Evolutionary conservation across 2,113 vertebrate species (phyloP).

Genomic region (Oryzias melastigma): DNA sequence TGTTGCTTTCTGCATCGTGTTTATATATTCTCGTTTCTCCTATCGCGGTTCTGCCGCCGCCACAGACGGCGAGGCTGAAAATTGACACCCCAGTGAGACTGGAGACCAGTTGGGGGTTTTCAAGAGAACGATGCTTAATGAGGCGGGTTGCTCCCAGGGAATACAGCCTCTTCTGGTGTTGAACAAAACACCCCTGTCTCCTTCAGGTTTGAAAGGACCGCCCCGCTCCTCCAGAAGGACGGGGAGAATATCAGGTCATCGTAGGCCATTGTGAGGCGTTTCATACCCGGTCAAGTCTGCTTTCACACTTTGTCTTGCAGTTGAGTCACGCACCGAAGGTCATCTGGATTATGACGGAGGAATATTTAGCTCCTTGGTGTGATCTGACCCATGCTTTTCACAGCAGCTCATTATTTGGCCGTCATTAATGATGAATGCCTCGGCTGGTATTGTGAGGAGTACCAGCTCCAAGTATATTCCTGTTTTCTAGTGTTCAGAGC

Average conservation of each 20-base stretch:
- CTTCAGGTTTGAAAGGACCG: slow-evolving; percentile 27
- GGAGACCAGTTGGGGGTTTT: slow-evolving; percentile 10
- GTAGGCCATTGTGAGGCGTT: slow-evolving; percentile 13
- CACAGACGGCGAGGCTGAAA: slow-evolving; percentile 52
- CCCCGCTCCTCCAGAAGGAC: background rate
- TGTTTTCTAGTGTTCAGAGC: slow-evolving; percentile 23
- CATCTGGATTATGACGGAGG: slow-evolving; percentile 23
- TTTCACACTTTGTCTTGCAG: slow-evolving; percentile 33
- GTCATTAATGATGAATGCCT: slow-evolving; percentile 1
- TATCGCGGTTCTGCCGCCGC: slow-evolving; percentile 3
- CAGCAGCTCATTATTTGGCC: slow-evolving; percentile 28
- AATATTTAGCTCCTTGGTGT: slow-evolving; percentile 32
- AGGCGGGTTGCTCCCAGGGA: slow-evolving; percentile 55
- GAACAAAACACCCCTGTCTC: slow-evolving; percentile 42
- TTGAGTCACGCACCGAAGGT: slow-evolving; percentile 37
- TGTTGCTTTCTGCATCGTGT: background rate
- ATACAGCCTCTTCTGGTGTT: slow-evolving; percentile 63
- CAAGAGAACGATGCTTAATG: slow-evolving; percentile 53
- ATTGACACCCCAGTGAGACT: slow-evolving; percentile 65
- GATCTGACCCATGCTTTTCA: slow-evolving; percentile 28
- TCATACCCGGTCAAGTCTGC: slow-evolving; percentile 14
- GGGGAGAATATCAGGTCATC: slow-evolving; percentile 13
- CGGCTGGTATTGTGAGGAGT: slow-evolving; percentile 1
- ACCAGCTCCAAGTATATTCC: slow-evolving; percentile 2
- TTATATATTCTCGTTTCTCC: background rate